Percentiles rank a stretch among this genome's conserved stretches.
These are phyloP conservation scores for Haliclona indistincta DNA, from an alignment of 37 sponge, comb jelly and placozoan genomes.

Conservation along the genomic window DNA sequence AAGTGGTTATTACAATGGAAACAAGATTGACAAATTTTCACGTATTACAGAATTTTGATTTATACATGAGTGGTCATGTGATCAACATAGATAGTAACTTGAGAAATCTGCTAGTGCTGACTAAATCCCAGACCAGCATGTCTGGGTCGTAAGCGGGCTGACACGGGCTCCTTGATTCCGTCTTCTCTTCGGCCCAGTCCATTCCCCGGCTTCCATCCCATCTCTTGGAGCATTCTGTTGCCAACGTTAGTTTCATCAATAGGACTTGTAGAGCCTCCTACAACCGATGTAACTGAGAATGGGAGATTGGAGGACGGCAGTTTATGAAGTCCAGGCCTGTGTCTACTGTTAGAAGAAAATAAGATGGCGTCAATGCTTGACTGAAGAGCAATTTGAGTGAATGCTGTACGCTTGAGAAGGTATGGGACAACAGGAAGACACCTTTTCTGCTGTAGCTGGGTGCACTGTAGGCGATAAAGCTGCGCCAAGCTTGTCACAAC, in stretches of 20 bases:
- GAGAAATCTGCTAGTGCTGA: too few species aligned
- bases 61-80: too few species aligned
- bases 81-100: too few species aligned
- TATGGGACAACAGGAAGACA: slow-evolving; percentile 36
- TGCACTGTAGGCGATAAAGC: slow-evolving; percentile 33
- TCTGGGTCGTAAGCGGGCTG: slow-evolving; percentile 24
- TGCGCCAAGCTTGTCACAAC: slow-evolving; percentile 37
- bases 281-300: too few species aligned
- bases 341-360: neutral
- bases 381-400: slow-evolving; percentile 31
- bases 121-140: slow-evolving; percentile 39
- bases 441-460: slow-evolving; percentile 17
- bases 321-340: neutral
- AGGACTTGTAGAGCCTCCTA: slow-evolving; percentile 18
- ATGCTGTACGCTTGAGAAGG: slow-evolving; percentile 30
- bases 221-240: slow-evolving; percentile 57
- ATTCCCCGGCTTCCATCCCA: slow-evolving; percentile 76
- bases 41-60: too few species aligned
- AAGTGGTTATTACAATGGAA: too few species aligned
- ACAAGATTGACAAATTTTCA: too few species aligned
- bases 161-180: slow-evolving; percentile 61
- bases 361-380: slow-evolving; percentile 42
- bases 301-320: too few species aligned
- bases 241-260: slow-evolving; percentile 51
- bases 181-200: slow-evolving; percentile 56